These are phyloP conservation scores for Pteruthius melanotis DNA, from an alignment of 2,113 vertebrate genomes.

Conservation along the genomic window DNA sequence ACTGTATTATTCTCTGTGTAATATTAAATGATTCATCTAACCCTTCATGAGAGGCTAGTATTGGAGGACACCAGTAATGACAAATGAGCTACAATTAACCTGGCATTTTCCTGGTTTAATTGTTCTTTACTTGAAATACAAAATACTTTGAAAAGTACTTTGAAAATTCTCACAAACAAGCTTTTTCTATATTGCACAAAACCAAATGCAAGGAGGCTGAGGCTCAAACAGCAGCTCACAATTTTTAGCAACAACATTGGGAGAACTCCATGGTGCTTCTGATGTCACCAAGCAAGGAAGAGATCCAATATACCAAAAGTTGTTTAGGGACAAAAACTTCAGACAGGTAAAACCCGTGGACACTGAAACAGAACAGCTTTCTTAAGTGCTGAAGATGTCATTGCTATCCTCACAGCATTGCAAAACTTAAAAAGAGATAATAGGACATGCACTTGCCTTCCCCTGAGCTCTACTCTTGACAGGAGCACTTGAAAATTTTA, in stretches of 20 bases:
- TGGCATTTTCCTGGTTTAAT: background rate
- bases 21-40: background rate
- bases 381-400: background rate
- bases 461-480: background rate
- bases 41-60: background rate
- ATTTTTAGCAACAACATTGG: background rate
- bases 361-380: background rate
- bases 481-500: background rate
- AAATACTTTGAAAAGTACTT: too few species aligned
- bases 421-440: background rate
- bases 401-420: background rate
- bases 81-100: background rate
- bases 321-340: background rate
- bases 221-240: background rate
- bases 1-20: background rate
- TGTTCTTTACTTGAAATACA: background rate
- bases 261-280: background rate
- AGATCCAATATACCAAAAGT: background rate
- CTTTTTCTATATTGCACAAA: background rate
- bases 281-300: background rate
- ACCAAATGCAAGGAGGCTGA: background rate
- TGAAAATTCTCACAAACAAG: background rate
- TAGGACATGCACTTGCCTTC: background rate
- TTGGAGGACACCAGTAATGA: background rate
- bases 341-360: background rate